These are phyloP conservation scores for Lasioglossum pauxillum DNA, from an alignment of 2,888 invertebrate species.

Conservation along the genomic window DNA sequence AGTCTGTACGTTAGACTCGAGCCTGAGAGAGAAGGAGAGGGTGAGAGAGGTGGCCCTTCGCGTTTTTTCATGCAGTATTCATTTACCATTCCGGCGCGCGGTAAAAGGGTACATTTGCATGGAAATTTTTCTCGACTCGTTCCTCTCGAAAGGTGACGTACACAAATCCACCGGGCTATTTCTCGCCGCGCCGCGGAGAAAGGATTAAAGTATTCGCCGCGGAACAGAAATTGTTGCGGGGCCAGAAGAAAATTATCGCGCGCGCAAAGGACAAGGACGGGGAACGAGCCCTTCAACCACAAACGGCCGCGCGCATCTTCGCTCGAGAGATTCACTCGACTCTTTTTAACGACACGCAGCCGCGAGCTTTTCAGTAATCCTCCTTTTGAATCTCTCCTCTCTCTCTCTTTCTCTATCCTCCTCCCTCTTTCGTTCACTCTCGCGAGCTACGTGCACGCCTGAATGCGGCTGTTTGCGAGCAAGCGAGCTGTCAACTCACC, in stretches of 20 bases:
- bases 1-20: conserved; percentile 24
- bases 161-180: conserved; percentile 65
- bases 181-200: conserved; percentile 45
- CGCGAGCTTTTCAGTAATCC: conserved; percentile 51
- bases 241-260: conserved; percentile 37
- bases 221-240: conserved; percentile 52
- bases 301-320: conserved; percentile 39
- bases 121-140: conserved; percentile 62
- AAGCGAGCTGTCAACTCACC: not conserved
- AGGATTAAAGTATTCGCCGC: conserved; percentile 69
- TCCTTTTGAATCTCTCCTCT: conserved; percentile 37
- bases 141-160: conserved; percentile 59
- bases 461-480: not conserved
- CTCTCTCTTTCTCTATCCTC: conserved; percentile 17
- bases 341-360: conserved; percentile 49
- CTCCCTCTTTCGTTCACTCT: conserved; percentile 18
- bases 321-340: conserved; percentile 49
- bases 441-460: not conserved
- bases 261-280: conserved; percentile 17
- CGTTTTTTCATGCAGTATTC: conserved; percentile 60
- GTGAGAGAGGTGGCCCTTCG: conserved; percentile 33
- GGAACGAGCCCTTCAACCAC: conserved; percentile 34
- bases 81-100: conserved; percentile 59
- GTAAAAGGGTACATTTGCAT: conserved; percentile 69
- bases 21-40: not conserved